Base-by-base conservation (phyloP, 2,888 invertebrate species). In the Odontomyia ornata region DNA sequence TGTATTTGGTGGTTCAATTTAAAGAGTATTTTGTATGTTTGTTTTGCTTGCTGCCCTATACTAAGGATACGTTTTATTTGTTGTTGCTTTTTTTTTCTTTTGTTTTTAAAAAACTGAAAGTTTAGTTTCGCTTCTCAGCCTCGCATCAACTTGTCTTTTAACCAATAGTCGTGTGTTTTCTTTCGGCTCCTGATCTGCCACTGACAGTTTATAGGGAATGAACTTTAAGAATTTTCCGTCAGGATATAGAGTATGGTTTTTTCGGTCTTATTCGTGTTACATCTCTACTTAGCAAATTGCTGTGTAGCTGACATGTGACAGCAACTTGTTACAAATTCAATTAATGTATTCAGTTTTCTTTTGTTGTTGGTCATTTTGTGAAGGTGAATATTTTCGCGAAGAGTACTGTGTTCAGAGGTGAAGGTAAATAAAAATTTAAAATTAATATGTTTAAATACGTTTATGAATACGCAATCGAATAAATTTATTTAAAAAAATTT, bases 1-100 rank as follows among this genome's bases (percentile, higher is more conserved):
- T 69, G 69, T 69, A 69, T 69, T 69, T 69, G 36, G 69, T n/a
- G 69, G 47, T 46, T 69, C 69, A 69, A 69, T 69, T 69, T 69
- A 69, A 69, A 65, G 65, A 65, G 52, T 18, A 27, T 69, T 69
- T 47, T n/a, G 47, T 52, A 30, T 23, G 25, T 65, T 30, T 69
- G 23, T 69, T 36, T 36, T 69, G 46, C 11, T 25, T 52, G 56
- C 46, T 0, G 1, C 36, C 13, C 13, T 13, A 18, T 36, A 36
- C 36, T 36, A 4, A 15, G 18, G n/a, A 52, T 52, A 18, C 4
- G 52, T 52, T 52, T 52, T 13, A n/a, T n/a, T n/a, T n/a, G n/a
- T 18, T 4, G 27, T 62, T 27, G n/a, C 28, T 7, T 65, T 36
- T 65, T n/a, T 30, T 11, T 18, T 30, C 18, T 65, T 15, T 65